Base-by-base conservation (phyloP, 2,888 invertebrate species). In the Papilio protenor region DNA sequence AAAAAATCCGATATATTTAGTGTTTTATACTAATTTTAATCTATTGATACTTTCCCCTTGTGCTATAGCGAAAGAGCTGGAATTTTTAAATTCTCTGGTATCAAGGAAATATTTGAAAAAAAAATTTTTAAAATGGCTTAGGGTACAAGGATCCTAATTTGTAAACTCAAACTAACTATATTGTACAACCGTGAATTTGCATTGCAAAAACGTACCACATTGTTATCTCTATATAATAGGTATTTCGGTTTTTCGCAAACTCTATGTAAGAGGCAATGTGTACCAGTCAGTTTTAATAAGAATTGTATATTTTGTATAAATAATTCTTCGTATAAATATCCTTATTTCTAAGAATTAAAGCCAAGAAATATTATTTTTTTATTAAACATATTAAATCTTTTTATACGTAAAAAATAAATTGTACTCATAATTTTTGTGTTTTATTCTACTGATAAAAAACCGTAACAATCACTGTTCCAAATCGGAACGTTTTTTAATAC, bases 281-380 rank as follows among this genome's bases (percentile, higher is more conserved):
- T 90, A 89, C 91, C 89, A 92, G 92, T 92, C 92, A 92, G 84
- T 87, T 88, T 87, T 79, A 80, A 71, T 33, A 76, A 80, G 75
- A 75, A 80, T 79, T 82, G 81, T 83, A 81, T 78, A 81, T 79
- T 78, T 84, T 83, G 82, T 81, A 81, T 80, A 79, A 81, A 81
- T 75, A 79, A 10, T 59, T 23, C 23, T 59, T 40, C 52, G 14
- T 78, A 77, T 52, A 59, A 57, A 75, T 72, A 23, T 47, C n/a
- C 16, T 66, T 75, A 61, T 45, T n/a, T 57, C 45, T 78, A 75
- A 73, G 57, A 52, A 74, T 55, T 71, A 64, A 49, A 49, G 16
- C 40, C 70, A 59, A 61, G 33, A 57, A 59, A 66, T 73, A 21
- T 72, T 71, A 47, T 74, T 61, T 75, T 73, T 64, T 33, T n/a